A percentile compares a stretch with the other conserved stretches of the same genome.
phyloP scores from a whole-genome alignment of 37 sponge, comb jelly and placozoan species.

The Oscarella lobularis region DNA sequence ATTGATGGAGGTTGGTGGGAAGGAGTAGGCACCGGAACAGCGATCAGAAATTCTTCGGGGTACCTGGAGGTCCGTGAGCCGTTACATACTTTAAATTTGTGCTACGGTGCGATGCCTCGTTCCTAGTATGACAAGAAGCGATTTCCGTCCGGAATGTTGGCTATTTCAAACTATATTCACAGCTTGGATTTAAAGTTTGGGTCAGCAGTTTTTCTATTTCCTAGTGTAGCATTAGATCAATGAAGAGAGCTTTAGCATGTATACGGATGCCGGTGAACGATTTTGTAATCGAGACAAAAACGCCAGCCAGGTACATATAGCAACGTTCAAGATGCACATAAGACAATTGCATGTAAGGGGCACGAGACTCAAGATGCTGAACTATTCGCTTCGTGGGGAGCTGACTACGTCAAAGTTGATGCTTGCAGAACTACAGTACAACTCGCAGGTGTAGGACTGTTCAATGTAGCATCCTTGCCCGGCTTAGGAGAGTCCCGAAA shows the following conservation, averaged over 20 bases:
- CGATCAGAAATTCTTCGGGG: not conserved
- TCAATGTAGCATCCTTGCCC: too few relatives aligned
- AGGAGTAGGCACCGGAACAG: not conserved
- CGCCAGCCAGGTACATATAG: not conserved
- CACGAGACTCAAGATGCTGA: not conserved
- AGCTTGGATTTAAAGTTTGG: not conserved
- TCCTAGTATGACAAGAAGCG: not conserved
- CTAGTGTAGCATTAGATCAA: too few relatives aligned
- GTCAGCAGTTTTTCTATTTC: too few relatives aligned
- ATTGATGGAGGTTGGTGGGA: conserved; percentile 12
- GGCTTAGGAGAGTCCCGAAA: not conserved
- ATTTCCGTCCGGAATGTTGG: not conserved
- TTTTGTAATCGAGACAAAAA: not conserved
- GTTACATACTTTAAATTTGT: not conserved
- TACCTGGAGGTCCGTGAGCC: not conserved
- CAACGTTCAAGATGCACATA: not conserved
- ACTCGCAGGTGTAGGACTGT: not conserved
- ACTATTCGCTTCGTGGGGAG: not conserved
- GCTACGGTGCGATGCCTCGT: too few relatives aligned
- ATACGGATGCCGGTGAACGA: not conserved
- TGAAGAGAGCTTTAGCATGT: not conserved
- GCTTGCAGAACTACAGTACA: conserved; percentile 2
- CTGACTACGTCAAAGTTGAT: conserved; percentile 3
- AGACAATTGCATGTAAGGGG: not conserved
- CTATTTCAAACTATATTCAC: not conserved